Evolutionary conservation across 2,888 invertebrate species (phyloP), one percentile per base, ranked within the genome.

Genomic region (Hetaerina titia): DNA sequence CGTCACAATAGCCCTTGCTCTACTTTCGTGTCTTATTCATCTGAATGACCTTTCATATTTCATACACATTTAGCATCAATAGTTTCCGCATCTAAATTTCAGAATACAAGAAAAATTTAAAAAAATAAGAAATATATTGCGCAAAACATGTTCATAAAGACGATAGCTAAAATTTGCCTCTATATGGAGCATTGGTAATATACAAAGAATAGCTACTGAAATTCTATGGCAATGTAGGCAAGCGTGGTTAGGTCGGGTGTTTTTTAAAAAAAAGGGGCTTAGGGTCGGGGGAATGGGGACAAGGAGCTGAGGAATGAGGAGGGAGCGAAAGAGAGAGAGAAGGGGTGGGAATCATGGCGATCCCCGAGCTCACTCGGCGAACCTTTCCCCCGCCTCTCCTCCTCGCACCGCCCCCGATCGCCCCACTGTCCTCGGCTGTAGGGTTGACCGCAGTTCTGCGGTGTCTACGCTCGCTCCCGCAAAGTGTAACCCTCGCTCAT

Each of bases 401-500:
- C 2, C 8, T n/a, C 13, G n/a, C n/a, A 69, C 69, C 69, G 7
- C 19, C 8, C 8, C 6, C n/a, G n/a, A 0, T n/a, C 15, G 7
- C 7, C 69, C 69, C 69, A 31, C 31, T 11, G 11, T 81, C 81
- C 81, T 69, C n/a, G n/a, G 69, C 22, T 45, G 45, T 45, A 45
- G 45, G 45, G 8, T n/a, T 69, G 81, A 31, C 81, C 81, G 81
- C 81, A 81, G 81, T 25, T 81, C 31, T 31, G 81, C 31, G 81
- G 81, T n/a, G 69, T 69, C 69, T n/a, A n/a, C n/a, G 69, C 9
- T 13, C 81, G 25, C 22, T 81, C 8, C 81, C 81, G 15, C 81
- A 31, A 81, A 81, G 81, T 81, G 81, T 81, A 81, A 81, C 9
- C 25, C 81, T 31, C 81, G 81, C 81, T 81, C 31, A 81, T 81